Conservation (phyloP, 1,140 invertebrate genomes). For the Drosophila lini region DNA sequence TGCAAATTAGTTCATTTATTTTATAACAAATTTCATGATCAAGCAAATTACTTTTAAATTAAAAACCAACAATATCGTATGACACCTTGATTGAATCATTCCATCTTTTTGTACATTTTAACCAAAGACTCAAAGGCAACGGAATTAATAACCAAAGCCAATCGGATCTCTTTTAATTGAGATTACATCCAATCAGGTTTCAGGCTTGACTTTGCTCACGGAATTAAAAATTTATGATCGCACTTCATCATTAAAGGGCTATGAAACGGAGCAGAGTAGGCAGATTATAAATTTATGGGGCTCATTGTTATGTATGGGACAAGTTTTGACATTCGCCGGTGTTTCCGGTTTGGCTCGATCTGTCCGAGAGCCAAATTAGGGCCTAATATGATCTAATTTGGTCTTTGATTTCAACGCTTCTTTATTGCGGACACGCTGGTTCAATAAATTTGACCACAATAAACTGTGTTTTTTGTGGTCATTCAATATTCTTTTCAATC, state of each 20-base stretch:
- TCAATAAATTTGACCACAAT: constrained; percentile 43
- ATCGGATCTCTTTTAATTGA: constrained; percentile 33
- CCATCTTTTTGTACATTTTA: background rate
- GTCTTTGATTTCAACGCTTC: constrained; percentile 43
- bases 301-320: constrained; percentile 42
- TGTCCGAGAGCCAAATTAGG: constrained; percentile 29
- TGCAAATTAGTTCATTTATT: background rate
- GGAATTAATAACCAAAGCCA: constrained; percentile 31
- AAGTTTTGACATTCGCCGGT: constrained; percentile 42
- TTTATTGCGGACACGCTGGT: constrained; percentile 20
- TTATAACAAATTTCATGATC: background rate
- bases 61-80: background rate
- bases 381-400: constrained; percentile 47
- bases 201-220: constrained; percentile 10
- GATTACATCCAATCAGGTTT: constrained; percentile 53
- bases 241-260: constrained; percentile 48
- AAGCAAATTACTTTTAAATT: background rate
- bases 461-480: constrained; percentile 2
- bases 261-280: constrained; percentile 35
- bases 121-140: background rate
- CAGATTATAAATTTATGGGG: constrained; percentile 49
- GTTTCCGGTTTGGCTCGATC: constrained; percentile 44
- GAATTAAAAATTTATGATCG: constrained; percentile 54
- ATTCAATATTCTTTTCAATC: constrained; percentile 5
- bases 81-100: constrained; percentile 7